Evolutionary conservation across 1,140 invertebrate genomes (phyloP).

Genomic region (Lasioglossum albipes): DNA sequence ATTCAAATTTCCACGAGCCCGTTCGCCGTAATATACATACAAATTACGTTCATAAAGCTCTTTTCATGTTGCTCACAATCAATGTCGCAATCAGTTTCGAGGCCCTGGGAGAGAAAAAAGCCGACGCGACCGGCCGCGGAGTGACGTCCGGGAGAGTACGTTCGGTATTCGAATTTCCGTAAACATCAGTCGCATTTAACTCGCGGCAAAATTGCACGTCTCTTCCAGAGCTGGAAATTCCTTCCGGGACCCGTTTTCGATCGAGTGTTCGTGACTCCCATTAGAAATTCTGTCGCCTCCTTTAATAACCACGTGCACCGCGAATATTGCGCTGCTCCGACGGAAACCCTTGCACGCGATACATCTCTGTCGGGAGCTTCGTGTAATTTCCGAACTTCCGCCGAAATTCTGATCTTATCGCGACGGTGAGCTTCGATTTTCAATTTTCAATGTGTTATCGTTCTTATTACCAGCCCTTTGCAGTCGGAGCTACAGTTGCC

Average conservation of each 20-base stretch:
- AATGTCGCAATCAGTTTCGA: neutral
- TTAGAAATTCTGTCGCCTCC: neutral
- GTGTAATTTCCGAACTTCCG: neutral
- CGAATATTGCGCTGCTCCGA: neutral
- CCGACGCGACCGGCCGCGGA: no score
- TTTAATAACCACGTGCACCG: conserved; percentile 13
- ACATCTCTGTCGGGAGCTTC: neutral
- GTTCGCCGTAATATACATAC: neutral
- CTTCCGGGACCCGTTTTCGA: conserved; percentile 1
- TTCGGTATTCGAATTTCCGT: neutral
- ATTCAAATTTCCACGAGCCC: neutral
- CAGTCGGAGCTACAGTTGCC: no score
- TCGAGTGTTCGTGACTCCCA: conserved; percentile 8
- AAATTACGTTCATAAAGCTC: conserved; percentile 1
- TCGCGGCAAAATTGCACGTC: conserved; percentile 19
- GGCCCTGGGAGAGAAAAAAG: neutral
- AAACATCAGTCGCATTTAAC: neutral
- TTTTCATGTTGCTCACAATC: conserved; percentile 7
- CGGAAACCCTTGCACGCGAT: neutral
- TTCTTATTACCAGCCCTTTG: no score
- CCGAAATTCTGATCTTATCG: neutral
- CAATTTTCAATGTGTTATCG: no score
- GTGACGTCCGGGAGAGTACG: no score
- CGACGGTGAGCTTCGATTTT: neutral
- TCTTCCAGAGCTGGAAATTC: conserved; percentile 3